phyloP scores from a whole-genome alignment of 2,888 invertebrate species.

The Doris montereyensis region DNA sequence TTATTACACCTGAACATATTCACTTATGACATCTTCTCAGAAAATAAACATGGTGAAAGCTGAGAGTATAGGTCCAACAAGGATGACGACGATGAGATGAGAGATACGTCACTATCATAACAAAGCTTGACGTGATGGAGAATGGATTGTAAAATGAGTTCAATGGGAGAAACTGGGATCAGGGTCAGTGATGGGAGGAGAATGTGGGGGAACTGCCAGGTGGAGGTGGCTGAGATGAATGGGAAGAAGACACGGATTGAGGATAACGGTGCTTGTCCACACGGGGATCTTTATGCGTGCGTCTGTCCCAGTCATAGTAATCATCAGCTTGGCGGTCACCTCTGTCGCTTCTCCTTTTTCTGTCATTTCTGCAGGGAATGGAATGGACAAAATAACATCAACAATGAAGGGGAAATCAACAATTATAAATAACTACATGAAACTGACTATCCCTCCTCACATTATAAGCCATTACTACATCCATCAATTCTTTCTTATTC shows the following conservation, averaged over 20 bases:
- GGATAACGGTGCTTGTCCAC: conserved; percentile 43
- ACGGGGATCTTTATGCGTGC: conserved; percentile 57
- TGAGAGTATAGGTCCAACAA: too few relatives aligned
- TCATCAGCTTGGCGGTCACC: conserved; percentile 35
- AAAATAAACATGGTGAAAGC: too few relatives aligned
- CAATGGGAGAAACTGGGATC: neutral
- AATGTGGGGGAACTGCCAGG: conserved; percentile 39
- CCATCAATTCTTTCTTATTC: too few relatives aligned
- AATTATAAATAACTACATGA: neutral
- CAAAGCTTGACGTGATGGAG: too few relatives aligned
- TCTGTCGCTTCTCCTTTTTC: conserved; percentile 37
- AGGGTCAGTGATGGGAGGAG: neutral
- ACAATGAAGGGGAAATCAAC: conserved; percentile 8
- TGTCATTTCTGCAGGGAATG: conserved; percentile 30
- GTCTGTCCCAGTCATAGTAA: conserved; percentile 39
- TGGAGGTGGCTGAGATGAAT: conserved; percentile 41
- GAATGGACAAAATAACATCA: conserved; percentile 36
- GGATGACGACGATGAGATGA: too few relatives aligned
- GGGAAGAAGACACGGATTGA: conserved; percentile 10
- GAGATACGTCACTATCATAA: too few relatives aligned
- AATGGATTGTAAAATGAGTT: neutral
- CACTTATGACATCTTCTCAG: too few relatives aligned
- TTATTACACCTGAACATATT: too few relatives aligned
- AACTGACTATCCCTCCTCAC: neutral
- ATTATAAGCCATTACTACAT: too few relatives aligned